Evolutionary conservation across 2,797 vertebrate species (phyloP).

Genomic region (Crocidura indochinensis): DNA sequence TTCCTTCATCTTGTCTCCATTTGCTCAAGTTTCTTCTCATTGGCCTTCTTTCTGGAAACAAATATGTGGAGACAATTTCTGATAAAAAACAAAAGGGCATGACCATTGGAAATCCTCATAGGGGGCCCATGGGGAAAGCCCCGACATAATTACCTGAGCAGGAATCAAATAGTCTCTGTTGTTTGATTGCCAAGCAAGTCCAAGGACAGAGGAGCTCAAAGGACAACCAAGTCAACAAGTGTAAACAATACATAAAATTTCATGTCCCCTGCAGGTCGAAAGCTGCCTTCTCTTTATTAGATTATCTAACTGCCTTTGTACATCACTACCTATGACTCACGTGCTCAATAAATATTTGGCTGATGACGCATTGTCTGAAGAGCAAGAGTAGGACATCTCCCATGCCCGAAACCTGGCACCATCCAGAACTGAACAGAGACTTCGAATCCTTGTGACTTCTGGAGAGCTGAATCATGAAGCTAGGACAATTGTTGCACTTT

Average conservation of each 20-base stretch:
- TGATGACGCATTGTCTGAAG: constrained; percentile 32
- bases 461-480: constrained; percentile 68
- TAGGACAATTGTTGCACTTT: constrained; percentile 55
- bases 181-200: neutral
- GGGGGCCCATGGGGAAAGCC: neutral
- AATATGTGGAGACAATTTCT: neutral
- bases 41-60: neutral
- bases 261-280: too few relatives aligned
- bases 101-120: too few relatives aligned
- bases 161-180: neutral
- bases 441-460: constrained; percentile 54
- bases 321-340: neutral
- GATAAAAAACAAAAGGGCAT: neutral
- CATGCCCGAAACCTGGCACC: constrained; percentile 69
- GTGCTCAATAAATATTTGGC: constrained; percentile 55
- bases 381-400: constrained; percentile 23
- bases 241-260: too few relatives aligned
- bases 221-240: too few relatives aligned
- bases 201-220: constrained; percentile 32
- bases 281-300: neutral
- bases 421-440: constrained; percentile 21
- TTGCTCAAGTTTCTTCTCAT: too few relatives aligned
- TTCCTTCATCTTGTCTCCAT: too few relatives aligned
- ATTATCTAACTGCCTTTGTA: neutral
- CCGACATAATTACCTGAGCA: neutral